Base-by-base conservation (phyloP, 92 coral and sea anemone species). In the Blastomussa wellsi region DNA sequence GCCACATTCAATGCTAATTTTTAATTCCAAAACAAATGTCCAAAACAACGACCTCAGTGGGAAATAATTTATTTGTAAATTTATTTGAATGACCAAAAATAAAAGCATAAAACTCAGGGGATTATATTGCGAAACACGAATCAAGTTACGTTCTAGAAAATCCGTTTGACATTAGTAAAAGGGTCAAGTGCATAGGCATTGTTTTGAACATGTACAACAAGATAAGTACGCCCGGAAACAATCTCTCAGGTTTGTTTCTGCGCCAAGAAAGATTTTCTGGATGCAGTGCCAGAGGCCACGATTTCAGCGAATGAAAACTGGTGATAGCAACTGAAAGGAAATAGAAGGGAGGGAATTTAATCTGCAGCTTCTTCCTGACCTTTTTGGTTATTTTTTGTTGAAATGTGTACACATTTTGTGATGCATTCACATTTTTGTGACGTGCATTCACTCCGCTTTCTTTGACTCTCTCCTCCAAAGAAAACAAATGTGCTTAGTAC, bases 121-220 rank as follows among this genome's bases (percentile, higher is more conserved):
- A 64, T 36, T 57, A 37, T 6, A 39, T n/a, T 19, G 82, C 41
- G 73, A 79, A 79, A 76, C 72, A 41, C 22, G 33, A 44, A 26
- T 33, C 49, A 29, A 3, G 15, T 70, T 38, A 36, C 74, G 62
- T 5, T 64, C 69, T 64, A 22, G 42, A n/a, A 79, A 77, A 62
- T 29, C 60, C 35, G 48, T 35, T 80, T 55, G 47, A 53, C 68
- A 52, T 55, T 22, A 9, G 31, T 51, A 2, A 36, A 13, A 77
- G 26, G 53, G 53, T 71, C 86, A 82, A 82, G 78, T 24, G 13
- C 53, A 12, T 37, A 3, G 28, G 51, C 22, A 19, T 72, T 37
- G 69, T 71, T 17, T 51, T 3, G 55, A 44, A 0, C 65, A 62
- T 62, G 42, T 35, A 68, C 24, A 49, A 65, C 74, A 70, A 47